These are phyloP conservation scores for Pandemis cinnamomeana DNA, from an alignment of 2,888 invertebrate genomes.

Conservation along the genomic window DNA sequence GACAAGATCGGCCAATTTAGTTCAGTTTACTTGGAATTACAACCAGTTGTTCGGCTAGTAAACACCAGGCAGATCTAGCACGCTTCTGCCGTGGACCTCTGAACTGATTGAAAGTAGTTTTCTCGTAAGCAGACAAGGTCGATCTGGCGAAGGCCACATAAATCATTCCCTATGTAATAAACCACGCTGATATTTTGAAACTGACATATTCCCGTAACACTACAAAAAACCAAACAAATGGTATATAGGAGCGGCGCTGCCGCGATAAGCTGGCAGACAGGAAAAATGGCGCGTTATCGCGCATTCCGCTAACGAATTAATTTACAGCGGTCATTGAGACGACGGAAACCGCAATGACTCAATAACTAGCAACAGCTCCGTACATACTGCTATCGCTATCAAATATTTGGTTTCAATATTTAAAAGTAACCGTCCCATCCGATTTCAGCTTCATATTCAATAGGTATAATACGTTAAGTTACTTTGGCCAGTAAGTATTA, in stretches of 20 bases:
- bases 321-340: constrained; percentile 49
- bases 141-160: not conserved
- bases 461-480: too few relatives aligned
- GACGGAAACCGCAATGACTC: constrained; percentile 32
- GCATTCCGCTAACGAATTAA: constrained; percentile 59
- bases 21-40: constrained; percentile 13
- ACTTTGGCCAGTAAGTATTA: too few relatives aligned
- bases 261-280: constrained; percentile 47
- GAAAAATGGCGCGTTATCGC: constrained; percentile 50
- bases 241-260: not conserved
- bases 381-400: not conserved
- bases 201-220: not conserved
- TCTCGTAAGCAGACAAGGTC: not conserved
- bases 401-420: too few relatives aligned
- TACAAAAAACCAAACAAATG: not conserved
- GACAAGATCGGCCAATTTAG: constrained; percentile 24
- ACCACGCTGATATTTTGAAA: not conserved
- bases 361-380: not conserved
- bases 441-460: too few relatives aligned
- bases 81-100: not conserved
- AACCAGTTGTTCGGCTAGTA: constrained; percentile 11
- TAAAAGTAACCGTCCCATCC: too few relatives aligned
- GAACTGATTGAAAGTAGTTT: not conserved
- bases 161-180: constrained; percentile 3
- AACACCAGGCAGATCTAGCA: constrained; percentile 19